Evolutionary conservation across 2,888 invertebrate genomes (phyloP).

Genomic region (Ferrisia virgata): DNA sequence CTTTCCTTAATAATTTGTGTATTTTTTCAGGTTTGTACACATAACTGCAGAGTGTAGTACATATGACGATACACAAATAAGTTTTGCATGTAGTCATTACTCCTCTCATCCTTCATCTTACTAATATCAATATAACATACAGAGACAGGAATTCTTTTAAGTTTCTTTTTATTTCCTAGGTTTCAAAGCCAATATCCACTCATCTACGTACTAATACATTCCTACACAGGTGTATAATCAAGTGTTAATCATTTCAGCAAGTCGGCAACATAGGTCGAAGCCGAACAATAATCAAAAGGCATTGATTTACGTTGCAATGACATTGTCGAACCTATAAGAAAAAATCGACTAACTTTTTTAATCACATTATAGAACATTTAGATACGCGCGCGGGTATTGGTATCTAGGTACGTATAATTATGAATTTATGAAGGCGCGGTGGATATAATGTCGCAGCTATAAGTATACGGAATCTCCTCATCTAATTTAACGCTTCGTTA

Average conservation of each 20-base stretch:
- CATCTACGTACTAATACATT: no score
- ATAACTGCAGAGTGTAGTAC: no score
- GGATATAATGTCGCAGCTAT: conserved; percentile 32
- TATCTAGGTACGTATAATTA: conserved; percentile 3
- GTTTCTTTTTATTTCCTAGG: no score
- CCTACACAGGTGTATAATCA: no score
- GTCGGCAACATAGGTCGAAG: background rate
- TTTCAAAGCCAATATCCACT: no score
- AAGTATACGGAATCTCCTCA: conserved; percentile 20
- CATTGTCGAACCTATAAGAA: background rate
- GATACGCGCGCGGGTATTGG: conserved; percentile 15
- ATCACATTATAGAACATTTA: background rate
- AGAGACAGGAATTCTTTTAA: no score
- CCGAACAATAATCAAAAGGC: background rate
- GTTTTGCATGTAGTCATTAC: no score
- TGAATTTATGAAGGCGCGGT: conserved; percentile 35
- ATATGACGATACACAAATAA: no score
- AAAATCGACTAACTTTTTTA: background rate
- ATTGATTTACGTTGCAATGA: background rate
- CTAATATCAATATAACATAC: no score
- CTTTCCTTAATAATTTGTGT: no score
- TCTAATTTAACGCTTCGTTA: conserved; percentile 42
- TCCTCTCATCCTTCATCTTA: no score
- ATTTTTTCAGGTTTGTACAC: no score
- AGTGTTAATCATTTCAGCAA: background rate